Evolutionary conservation across 2,113 vertebrate genomes (phyloP).

Genomic region (Vidua chalybeata): DNA sequence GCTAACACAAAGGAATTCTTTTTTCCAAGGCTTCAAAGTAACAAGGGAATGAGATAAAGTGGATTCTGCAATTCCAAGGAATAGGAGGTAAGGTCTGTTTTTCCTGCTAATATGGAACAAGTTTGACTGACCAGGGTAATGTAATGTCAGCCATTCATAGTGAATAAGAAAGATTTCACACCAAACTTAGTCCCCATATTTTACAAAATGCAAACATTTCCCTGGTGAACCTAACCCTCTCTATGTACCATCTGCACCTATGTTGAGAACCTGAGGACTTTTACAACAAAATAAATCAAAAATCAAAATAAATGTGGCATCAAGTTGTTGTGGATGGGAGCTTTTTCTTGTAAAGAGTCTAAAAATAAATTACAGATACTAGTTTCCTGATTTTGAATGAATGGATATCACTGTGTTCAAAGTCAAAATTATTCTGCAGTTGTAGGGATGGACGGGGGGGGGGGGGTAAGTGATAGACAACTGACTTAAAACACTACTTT

Average conservation of each 20-base stretch:
- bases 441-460: neutral
- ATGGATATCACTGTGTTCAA: neutral
- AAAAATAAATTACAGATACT: neutral
- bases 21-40: neutral
- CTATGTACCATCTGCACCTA: rapidly evolving
- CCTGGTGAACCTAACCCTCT: neutral
- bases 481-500: neutral
- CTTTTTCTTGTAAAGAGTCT: neutral
- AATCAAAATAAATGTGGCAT: neutral
- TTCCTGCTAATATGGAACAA: neutral
- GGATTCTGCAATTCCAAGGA: neutral
- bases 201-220: neutral
- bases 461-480: neutral
- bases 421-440: neutral
- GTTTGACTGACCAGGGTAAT: neutral
- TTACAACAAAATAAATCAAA: neutral
- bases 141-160: rapidly evolving
- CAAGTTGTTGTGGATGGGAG: neutral
- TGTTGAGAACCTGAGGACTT: neutral
- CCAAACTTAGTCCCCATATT: neutral
- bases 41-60: neutral
- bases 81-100: neutral
- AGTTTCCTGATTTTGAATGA: neutral
- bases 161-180: neutral
- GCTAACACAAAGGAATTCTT: neutral